Percentiles rank a stretch among this genome's conserved stretches.
Conservation (phyloP, 2,888 invertebrate species). For the Podotricha telesiphe region DNA sequence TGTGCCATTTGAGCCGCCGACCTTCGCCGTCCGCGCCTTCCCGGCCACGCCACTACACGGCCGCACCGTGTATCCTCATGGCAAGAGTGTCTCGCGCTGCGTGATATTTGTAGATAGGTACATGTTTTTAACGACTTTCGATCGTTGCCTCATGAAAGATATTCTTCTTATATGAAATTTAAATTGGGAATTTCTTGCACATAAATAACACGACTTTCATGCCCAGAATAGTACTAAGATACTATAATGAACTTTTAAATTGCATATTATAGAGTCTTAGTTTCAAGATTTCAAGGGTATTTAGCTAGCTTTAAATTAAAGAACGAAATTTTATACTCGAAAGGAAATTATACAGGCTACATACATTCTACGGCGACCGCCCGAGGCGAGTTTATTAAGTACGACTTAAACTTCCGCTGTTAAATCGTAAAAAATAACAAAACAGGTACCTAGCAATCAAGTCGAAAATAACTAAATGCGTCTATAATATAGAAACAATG, state of each 20-base stretch:
- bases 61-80: background rate
- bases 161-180: conserved; percentile 6
- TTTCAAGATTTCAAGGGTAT: background rate
- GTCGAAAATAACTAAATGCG: conserved; percentile 33
- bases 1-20: conserved; percentile 66
- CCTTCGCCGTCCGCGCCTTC: conserved; percentile 46
- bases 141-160: conserved; percentile 5
- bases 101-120: conserved; percentile 15
- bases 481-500: conserved; percentile 51
- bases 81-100: background rate
- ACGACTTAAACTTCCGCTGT: conserved; percentile 52
- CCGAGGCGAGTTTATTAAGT: conserved; percentile 33
- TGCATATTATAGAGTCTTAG: background rate
- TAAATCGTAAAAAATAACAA: conserved; percentile 34
- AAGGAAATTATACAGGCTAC: conserved; percentile 28
- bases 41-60: conserved; percentile 4
- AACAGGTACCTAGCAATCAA: conserved; percentile 40
- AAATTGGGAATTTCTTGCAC: background rate
- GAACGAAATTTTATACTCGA: conserved; percentile 19
- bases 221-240: background rate
- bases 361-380: conserved; percentile 27
- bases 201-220: background rate
- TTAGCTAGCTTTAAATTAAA: conserved; percentile 21
- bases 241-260: background rate
- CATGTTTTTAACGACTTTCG: conserved; percentile 15